These are phyloP conservation scores for Ischnus inquisitorius DNA, from an alignment of 2,888 invertebrate species.

Conservation along the genomic window DNA sequence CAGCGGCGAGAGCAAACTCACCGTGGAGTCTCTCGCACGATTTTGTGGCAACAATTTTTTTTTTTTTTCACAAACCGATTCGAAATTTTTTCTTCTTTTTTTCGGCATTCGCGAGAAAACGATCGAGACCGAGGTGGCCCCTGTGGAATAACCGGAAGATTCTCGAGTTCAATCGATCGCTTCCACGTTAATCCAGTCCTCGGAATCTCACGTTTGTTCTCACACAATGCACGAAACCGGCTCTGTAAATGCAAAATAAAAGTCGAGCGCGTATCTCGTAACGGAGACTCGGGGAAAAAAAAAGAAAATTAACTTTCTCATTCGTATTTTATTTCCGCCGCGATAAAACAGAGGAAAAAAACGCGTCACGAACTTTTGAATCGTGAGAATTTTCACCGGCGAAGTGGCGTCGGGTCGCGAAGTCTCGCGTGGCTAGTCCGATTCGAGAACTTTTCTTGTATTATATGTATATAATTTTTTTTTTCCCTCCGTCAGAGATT, in stretches of 20 bases:
- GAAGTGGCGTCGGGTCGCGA: not conserved
- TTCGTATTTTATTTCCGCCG: not conserved
- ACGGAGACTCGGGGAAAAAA: not conserved
- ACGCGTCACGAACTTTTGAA: not conserved
- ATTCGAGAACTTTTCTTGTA: conserved; percentile 14
- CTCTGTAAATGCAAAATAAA: not conserved
- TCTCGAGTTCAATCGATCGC: not conserved
- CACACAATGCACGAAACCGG: too few species aligned
- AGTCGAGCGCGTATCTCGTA: not conserved
- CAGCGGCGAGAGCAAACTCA: not conserved
- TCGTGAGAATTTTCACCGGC: conserved; percentile 22
- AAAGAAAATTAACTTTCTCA: not conserved
- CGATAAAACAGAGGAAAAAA: not conserved
- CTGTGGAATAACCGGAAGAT: not conserved
- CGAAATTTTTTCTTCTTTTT: not conserved
- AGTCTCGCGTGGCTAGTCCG: conserved; percentile 22
- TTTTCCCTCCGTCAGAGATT: conserved; percentile 9
- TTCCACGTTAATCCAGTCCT: not conserved
- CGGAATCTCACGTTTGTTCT: not conserved
- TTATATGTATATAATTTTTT: not conserved
- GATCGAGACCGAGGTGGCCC: not conserved
- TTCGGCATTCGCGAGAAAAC: not conserved
- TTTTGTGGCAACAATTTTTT: too few species aligned
- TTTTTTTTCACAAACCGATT: not conserved
- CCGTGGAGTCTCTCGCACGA: not conserved